Conservation (phyloP, 2,113 vertebrate species). For the Anthoscopus minutus region DNA sequence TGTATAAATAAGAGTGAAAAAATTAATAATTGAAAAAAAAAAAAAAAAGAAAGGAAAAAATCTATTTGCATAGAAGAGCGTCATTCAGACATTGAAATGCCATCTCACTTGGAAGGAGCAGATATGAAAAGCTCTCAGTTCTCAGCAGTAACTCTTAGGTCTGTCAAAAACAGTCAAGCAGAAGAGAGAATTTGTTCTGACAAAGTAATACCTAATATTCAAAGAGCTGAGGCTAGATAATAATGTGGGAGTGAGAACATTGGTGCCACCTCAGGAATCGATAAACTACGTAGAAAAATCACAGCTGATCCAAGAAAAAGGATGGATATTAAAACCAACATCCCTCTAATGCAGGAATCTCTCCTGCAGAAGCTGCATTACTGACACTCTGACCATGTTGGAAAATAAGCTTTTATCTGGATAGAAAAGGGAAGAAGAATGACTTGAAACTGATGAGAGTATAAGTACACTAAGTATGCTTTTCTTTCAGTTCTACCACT, state of each 20-base stretch:
- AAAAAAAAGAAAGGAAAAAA: not conserved
- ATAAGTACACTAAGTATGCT: not conserved
- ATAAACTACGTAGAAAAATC: not conserved
- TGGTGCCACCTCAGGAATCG: not conserved
- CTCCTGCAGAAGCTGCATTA: not conserved
- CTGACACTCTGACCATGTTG: not conserved
- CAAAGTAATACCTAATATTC: not conserved
- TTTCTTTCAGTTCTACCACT: not conserved
- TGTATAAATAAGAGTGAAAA: not conserved
- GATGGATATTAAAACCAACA: not conserved
- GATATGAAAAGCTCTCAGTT: not conserved
- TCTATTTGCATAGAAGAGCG: not conserved
- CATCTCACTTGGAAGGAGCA: not conserved
- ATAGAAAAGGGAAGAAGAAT: not conserved
- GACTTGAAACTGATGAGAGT: not conserved
- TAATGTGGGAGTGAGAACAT: not conserved
- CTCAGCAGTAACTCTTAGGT: not conserved
- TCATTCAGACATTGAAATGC: not conserved
- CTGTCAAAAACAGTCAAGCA: not conserved
- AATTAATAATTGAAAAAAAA: not conserved
- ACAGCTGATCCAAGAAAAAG: not conserved
- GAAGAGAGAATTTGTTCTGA: not conserved
- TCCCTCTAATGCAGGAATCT: not conserved
- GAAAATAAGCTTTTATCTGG: not conserved
- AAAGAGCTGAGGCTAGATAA: not conserved